phyloP scores from a whole-genome alignment of 2,888 invertebrate species.

The Liposcelis brunnea region DNA sequence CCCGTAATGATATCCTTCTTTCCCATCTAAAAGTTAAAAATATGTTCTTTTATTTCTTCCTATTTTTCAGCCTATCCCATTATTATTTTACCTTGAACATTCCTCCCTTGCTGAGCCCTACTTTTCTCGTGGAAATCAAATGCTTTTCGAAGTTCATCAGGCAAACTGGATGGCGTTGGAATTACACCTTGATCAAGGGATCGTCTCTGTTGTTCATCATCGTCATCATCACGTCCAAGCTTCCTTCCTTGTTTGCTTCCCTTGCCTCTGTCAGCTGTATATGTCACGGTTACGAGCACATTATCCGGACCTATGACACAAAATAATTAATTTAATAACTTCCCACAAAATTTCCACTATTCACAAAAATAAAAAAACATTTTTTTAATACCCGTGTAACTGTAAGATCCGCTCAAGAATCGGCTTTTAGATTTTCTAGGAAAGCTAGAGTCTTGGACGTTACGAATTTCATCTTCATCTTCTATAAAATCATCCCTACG shows the following conservation, averaged over 20 bases:
- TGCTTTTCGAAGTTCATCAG: background rate
- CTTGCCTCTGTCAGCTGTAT: background rate
- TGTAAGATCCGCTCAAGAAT: conserved; percentile 6
- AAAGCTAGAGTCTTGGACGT: background rate
- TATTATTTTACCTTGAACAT: no score
- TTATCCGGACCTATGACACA: conserved; percentile 2
- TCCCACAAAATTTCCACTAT: no score
- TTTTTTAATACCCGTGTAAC: conserved; percentile 1
- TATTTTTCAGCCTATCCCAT: no score
- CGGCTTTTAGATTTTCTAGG: background rate
- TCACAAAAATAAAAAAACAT: no score
- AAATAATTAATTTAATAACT: no score
- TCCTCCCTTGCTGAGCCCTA: background rate
- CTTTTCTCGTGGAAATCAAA: conserved; percentile 7
- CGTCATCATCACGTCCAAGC: background rate
- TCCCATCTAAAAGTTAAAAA: no score
- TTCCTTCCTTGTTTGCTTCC: background rate
- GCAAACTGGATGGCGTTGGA: conserved; percentile 4
- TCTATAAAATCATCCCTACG: background rate
- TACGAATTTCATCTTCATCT: conserved; percentile 2
- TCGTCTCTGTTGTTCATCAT: background rate
- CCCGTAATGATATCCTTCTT: no score
- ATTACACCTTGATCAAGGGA: background rate
- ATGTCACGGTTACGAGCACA: conserved; percentile 6
- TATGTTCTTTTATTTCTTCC: no score